Evolutionary conservation across 2,888 invertebrate species (phyloP).

Genomic region (Vandiemenella viatica): DNA sequence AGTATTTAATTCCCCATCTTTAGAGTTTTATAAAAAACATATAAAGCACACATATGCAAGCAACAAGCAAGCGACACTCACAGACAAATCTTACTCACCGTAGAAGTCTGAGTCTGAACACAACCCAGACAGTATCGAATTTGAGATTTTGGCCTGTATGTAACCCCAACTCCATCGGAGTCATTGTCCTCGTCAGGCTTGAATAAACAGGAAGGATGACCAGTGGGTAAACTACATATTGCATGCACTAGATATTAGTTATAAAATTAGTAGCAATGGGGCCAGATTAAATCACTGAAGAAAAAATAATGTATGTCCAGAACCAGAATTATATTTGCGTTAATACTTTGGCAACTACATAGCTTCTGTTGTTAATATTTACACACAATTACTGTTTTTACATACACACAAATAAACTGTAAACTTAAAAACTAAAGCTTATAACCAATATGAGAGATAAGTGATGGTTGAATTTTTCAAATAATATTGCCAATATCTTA

Average conservation of each 20-base stretch:
- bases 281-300: too few species aligned
- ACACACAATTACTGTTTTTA: too few species aligned
- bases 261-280: background rate
- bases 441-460: too few species aligned
- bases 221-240: constrained; percentile 6
- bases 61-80: background rate
- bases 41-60: background rate
- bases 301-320: too few species aligned
- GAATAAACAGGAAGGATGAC: constrained; percentile 14
- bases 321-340: too few species aligned
- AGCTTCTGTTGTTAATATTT: too few species aligned
- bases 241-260: constrained; percentile 7
- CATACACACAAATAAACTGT: too few species aligned
- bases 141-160: constrained; percentile 42
- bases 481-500: too few species aligned
- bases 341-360: too few species aligned
- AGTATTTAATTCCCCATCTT: too few species aligned
- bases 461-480: too few species aligned
- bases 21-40: background rate
- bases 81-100: constrained; percentile 43
- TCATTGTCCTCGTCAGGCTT: constrained; percentile 37
- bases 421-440: too few species aligned
- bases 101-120: constrained; percentile 55
- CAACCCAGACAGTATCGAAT: constrained; percentile 54
- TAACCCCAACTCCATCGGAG: constrained; percentile 41